Conservation (phyloP, 1,140 invertebrate species). For the Parasteatoda tepidariorum region DNA sequence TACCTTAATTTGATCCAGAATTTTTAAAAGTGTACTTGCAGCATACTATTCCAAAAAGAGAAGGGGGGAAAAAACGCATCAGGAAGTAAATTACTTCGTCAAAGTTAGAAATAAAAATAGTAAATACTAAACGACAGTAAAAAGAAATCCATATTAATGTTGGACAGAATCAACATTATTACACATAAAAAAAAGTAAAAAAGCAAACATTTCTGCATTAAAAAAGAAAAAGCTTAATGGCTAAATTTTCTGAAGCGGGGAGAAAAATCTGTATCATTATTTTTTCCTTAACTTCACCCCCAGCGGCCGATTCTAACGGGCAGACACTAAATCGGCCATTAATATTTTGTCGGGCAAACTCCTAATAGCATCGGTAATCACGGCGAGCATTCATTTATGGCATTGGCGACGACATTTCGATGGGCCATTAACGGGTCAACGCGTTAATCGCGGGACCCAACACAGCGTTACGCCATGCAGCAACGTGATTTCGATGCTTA, state of each 20-base stretch:
- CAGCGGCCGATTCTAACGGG: conserved; percentile 38
- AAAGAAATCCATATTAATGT: no score
- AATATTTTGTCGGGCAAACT: conserved; percentile 56
- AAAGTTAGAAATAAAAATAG: no score
- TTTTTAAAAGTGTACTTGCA: no score
- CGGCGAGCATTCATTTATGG: conserved; percentile 58
- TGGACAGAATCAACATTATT: no score
- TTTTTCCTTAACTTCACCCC: conserved; percentile 45
- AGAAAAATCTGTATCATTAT: conserved; percentile 46
- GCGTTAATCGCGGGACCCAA: conserved; percentile 52
- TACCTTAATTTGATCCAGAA: no score
- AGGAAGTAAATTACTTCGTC: no score
- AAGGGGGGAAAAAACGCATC: no score
- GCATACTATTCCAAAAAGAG: no score
- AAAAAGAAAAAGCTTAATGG: conserved; percentile 12
- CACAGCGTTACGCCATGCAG: conserved; percentile 2
- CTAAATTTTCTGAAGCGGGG: conserved; percentile 40
- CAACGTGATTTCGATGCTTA: conserved; percentile 31
- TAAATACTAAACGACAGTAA: no score
- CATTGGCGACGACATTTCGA: conserved; percentile 53
- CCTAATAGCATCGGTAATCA: conserved; percentile 60
- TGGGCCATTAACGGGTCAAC: conserved; percentile 48
- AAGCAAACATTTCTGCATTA: no score
- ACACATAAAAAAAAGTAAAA: no score
- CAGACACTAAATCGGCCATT: conserved; percentile 56